Conservation (phyloP, 2,888 invertebrate species). For the Thumatha senex region DNA sequence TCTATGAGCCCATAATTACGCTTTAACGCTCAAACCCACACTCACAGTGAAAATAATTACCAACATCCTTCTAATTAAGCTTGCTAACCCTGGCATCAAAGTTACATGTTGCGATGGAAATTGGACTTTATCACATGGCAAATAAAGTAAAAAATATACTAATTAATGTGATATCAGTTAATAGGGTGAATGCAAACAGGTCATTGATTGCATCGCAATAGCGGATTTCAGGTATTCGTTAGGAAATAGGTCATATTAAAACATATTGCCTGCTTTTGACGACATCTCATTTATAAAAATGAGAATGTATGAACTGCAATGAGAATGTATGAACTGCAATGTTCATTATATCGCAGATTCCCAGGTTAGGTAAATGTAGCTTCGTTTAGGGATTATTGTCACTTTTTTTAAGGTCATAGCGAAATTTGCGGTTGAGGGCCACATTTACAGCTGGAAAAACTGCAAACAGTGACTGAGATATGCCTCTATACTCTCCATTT, state of each 20-base stretch:
- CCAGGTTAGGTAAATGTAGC: too few species aligned
- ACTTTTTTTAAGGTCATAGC: too few species aligned
- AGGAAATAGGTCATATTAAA: conserved; percentile 35
- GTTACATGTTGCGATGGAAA: neutral
- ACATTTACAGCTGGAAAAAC: too few species aligned
- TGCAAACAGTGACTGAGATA: too few species aligned
- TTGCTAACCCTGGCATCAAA: conserved; percentile 3
- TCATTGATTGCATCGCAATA: conserved; percentile 40
- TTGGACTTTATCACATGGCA: conserved; percentile 9
- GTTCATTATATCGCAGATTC: too few species aligned
- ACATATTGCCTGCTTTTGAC: too few species aligned
- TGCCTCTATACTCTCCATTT: too few species aligned
- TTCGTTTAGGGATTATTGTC: too few species aligned
- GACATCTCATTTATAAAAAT: too few species aligned
- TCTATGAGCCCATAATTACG: neutral
- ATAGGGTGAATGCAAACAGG: conserved; percentile 40
- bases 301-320: too few species aligned
- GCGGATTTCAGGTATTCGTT: conserved; percentile 26
- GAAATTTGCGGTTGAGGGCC: too few species aligned
- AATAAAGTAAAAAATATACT: conserved; percentile 14
- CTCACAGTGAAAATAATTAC: conserved; percentile 17
- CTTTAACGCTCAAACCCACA: neutral
- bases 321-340: too few species aligned
- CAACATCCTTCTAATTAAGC: conserved; percentile 21
- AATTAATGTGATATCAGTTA: conserved; percentile 25